A percentile compares a stretch with the other conserved stretches of the same genome.
These are phyloP conservation scores for Podarcis lilfordi DNA, from an alignment of 2,797 vertebrate species.

Conservation along the genomic window DNA sequence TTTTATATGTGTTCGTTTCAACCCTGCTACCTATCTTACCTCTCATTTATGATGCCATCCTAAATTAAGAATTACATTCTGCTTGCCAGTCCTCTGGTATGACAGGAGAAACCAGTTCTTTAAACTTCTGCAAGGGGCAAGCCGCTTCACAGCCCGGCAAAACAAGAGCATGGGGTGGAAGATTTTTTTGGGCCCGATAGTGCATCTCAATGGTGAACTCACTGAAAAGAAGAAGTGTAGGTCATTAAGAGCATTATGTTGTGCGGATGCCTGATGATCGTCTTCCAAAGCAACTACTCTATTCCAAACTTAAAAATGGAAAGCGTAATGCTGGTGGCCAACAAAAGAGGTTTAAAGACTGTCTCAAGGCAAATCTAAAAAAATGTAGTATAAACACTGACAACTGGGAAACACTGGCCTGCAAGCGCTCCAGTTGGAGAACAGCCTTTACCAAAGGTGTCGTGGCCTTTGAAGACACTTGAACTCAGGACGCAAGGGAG, in stretches of 20 bases:
- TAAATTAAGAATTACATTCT: neutral
- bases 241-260: neutral
- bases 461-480: too few species aligned
- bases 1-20: neutral
- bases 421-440: too few species aligned
- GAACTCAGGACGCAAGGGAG: too few species aligned
- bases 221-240: neutral
- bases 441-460: too few species aligned
- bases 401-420: too few species aligned
- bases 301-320: too few species aligned
- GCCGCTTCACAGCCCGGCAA: neutral
- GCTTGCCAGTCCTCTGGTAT: neutral
- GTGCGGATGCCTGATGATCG: too few species aligned
- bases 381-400: too few species aligned
- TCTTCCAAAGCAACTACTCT: too few species aligned
- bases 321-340: too few species aligned
- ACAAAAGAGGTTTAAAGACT: too few species aligned
- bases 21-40: neutral
- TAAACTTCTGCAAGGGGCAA: slow-evolving; percentile 15
- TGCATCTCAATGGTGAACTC: neutral
- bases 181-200: neutral
- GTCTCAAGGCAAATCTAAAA: too few species aligned
- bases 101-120: slow-evolving; percentile 10
- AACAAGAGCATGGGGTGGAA: neutral
- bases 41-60: neutral